Evolutionary conservation across 2,113 vertebrate genomes (phyloP), one percentile per base, ranked within the genome.

Genomic region (Sylvilagus bachmani): DNA sequence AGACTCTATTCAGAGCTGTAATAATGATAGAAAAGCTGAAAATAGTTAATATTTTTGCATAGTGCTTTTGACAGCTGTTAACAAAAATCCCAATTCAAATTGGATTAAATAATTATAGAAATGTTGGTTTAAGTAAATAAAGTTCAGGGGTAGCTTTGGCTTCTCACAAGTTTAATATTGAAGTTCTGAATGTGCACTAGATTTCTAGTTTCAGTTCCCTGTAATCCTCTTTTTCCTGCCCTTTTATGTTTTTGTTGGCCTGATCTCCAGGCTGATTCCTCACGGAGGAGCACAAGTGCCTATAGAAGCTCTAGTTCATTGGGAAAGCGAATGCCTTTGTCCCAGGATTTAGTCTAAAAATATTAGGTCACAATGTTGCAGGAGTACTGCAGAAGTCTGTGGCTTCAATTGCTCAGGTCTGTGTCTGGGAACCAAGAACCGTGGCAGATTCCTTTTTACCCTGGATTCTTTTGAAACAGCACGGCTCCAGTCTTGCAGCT

Each of bases 281-380:
- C 21, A 62, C 61, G 22, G 27, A 86, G 69, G 51, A 75, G 6
- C 27, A 22, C 38, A 53, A 61, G 24, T 62, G 36, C 31, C 51
- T 62, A 53, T 88, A 62, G 78, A 77, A 83, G 38, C 81, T 75
- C 36, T 16, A 86, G 86, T 19, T 86, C 61, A 58, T 4, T 17
- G 22, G 62, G 27, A 70, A 16, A 75, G 58, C 79, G 1, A 89
- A 89, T 71, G 44, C 16, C 58, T 90, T 70, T 93, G 51, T 86
- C 51, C 27, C 61, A 93, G 75, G 88, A 82, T 33, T 86, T 69
- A 62, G 14, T 77, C 87, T 88, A 64, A 64, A 88, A 77, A 70
- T 17, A 17, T 58, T 16, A 19, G 2, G 55, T 58, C 19, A 14
- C 55, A 58, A 21, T 58, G 55, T 58, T 58, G 17, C 55, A 58